phyloP scores from a whole-genome alignment of 2,888 invertebrate genomes.

The Polydrusus tereticollis region DNA sequence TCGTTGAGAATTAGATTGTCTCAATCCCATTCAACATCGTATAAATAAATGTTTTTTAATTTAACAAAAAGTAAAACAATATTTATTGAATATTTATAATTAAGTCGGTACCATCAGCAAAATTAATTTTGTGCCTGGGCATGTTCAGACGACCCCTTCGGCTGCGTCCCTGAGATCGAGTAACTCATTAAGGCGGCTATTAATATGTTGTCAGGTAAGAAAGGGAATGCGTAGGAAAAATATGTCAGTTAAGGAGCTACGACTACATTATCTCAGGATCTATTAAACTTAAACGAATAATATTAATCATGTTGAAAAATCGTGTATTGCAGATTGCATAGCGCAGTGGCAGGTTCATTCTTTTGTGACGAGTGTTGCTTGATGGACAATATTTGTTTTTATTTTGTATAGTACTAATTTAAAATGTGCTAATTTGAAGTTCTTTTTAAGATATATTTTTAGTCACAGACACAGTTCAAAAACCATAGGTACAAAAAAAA shows the following conservation, averaged over 20 bases:
- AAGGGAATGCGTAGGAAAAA: slow-evolving; percentile 44
- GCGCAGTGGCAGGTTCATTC: background rate
- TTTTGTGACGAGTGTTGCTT: background rate
- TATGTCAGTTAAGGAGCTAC: slow-evolving; percentile 41
- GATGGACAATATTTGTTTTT: background rate
- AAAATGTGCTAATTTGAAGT: background rate
- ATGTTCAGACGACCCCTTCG: slow-evolving; percentile 22
- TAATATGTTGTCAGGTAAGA: slow-evolving; percentile 45
- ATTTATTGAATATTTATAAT: background rate
- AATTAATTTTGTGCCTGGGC: background rate
- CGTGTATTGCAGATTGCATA: slow-evolving; percentile 9
- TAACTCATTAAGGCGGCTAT: slow-evolving; percentile 45
- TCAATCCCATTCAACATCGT: too few species aligned
- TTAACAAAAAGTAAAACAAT: too few species aligned
- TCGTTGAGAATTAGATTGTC: too few species aligned
- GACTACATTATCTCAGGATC: slow-evolving; percentile 37
- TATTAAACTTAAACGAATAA: slow-evolving; percentile 29
- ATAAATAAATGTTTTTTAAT: too few species aligned
- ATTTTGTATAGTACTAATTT: background rate
- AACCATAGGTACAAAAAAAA: too few species aligned
- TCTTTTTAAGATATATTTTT: background rate
- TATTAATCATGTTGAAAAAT: slow-evolving; percentile 25
- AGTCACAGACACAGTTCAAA: too few species aligned
- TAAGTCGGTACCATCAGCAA: background rate
- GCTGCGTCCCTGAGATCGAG: slow-evolving; percentile 34